phyloP scores from a whole-genome alignment of 1,140 invertebrate species.

The Dreissena polymorpha region DNA sequence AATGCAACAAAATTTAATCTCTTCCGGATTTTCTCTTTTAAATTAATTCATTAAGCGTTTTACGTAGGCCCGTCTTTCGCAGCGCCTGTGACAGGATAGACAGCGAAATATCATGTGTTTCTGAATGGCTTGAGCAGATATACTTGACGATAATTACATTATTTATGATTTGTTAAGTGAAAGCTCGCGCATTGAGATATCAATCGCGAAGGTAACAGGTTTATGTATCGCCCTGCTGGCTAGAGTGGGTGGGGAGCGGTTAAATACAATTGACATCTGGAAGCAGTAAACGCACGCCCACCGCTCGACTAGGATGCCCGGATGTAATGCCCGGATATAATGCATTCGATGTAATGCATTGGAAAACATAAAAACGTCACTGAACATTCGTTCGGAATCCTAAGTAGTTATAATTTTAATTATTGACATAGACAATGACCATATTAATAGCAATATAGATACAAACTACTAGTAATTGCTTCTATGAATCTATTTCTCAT shows the following conservation, averaged over 20 bases:
- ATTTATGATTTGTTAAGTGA: constrained; percentile 4
- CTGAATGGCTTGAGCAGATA: not conserved
- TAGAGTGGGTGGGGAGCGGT: not conserved
- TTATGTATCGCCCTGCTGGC: not conserved
- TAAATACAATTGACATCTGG: too few species aligned
- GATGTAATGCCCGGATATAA: too few species aligned
- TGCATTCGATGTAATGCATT: too few species aligned
- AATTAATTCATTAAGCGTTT: constrained; percentile 6
- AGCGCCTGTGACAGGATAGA: not conserved
- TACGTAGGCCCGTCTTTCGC: not conserved
- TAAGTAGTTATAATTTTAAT: too few species aligned
- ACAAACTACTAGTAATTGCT: too few species aligned
- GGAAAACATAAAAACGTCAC: too few species aligned
- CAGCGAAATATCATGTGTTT: constrained; percentile 2
- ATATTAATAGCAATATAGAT: too few species aligned
- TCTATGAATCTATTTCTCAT: too few species aligned
- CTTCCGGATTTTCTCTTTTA: constrained; percentile 3
- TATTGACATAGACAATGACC: too few species aligned
- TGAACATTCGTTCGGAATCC: too few species aligned
- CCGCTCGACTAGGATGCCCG: too few species aligned
- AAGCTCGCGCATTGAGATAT: not conserved
- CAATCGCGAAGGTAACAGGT: not conserved
- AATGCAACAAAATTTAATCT: constrained; percentile 8
- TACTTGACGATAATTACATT: not conserved
- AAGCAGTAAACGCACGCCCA: too few species aligned